phyloP scores from a whole-genome alignment of 1,140 invertebrate species.

The Drosophila jambulina region DNA sequence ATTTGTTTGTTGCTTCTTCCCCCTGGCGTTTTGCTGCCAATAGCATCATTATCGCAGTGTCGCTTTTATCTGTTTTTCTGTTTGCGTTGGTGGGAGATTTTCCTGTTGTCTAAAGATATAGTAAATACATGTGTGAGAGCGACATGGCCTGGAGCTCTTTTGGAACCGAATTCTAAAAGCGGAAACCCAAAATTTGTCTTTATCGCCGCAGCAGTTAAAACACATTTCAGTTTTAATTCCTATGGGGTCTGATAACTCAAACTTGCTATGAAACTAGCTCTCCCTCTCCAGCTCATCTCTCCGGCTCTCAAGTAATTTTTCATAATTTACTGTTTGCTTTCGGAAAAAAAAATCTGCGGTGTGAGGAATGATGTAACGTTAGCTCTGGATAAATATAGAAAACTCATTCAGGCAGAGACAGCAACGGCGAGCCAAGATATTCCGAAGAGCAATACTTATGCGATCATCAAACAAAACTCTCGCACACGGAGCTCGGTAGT shows the following conservation, averaged over 20 bases:
- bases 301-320: constrained; percentile 18
- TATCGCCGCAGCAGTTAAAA: constrained; percentile 13
- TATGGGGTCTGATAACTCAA: constrained; percentile 1
- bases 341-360: constrained; percentile 5
- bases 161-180: background rate
- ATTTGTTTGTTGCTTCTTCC: constrained; percentile 46
- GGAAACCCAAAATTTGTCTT: constrained; percentile 6
- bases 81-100: constrained; percentile 21
- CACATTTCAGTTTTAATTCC: background rate
- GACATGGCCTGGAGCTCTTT: background rate
- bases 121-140: background rate
- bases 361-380: constrained; percentile 38
- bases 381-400: constrained; percentile 50
- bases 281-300: background rate
- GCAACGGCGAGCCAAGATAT: constrained; percentile 1
- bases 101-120: constrained; percentile 21
- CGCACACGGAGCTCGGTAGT: constrained; percentile 4
- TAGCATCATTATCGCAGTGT: constrained; percentile 41
- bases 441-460: constrained; percentile 28
- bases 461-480: constrained; percentile 15
- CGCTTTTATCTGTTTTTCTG: constrained; percentile 37
- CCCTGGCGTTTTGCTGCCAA: constrained; percentile 3
- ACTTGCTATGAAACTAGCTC: background rate
- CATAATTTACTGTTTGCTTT: constrained; percentile 22
- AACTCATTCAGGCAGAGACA: constrained; percentile 32